Base-by-base conservation (phyloP, 2,113 vertebrate genomes). In the Hystrix cristata region DNA sequence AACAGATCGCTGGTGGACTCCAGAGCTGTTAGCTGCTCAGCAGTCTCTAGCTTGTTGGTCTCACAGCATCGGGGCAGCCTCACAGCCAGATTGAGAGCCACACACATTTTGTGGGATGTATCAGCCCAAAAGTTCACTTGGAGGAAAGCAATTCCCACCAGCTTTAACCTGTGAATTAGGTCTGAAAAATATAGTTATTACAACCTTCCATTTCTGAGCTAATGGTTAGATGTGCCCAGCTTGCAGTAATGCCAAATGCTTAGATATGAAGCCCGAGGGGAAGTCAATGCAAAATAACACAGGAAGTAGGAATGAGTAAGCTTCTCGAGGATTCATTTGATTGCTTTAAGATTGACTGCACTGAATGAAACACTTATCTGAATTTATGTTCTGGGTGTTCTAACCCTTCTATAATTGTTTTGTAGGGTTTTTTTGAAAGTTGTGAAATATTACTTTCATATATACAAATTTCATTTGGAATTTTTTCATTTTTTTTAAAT, bases 141-240 rank as follows among this genome's bases (percentile, higher is more conserved):
- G 10, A 91, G 55, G 59, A 94, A 96, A 97, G 84, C 62, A 97
- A 97, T 98, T 98, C 69, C 69, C 81, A 89, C 38, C 19, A 88
- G 65, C 55, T 95, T 96, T 95, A 90, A 91, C 90, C 71, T 97
- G 21, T 62, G 95, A 96, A 97, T 91, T 78, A 74, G 62, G 7
- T 85, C 92, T 92, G 93, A 97, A 97, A 91, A 86, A 64, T 95
- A 96, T 57, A 90, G 4, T 62, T 95, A 96, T 59, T 81, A 94
- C 18, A 76, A 31, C 43, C 51, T 97, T 57, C 81, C 60, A 69
- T 82, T 95, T 98, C 74, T 19, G 1, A 97, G 46, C 11, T 92
- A 92, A 97, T 93, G 74, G 43, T 27, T 94, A 79, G 78, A 29
- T 91, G 62, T 89, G 85, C 51, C 57, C 69, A 65, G 43, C 34